Base-by-base conservation (phyloP, 2,888 invertebrate species). In the Rhodophaea formosa region DNA sequence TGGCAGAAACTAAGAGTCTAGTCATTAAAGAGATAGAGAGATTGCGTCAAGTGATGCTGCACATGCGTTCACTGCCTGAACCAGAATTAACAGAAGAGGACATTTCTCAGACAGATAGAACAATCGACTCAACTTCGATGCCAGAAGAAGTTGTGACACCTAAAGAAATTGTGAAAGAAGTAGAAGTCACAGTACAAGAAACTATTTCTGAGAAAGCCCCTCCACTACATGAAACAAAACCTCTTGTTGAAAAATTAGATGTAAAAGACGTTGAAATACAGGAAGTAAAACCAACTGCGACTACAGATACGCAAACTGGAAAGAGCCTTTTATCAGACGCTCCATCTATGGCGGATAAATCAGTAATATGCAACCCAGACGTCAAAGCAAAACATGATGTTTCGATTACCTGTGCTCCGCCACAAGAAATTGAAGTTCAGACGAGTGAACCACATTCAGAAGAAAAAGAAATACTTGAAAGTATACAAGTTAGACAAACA, bases 121-220 rank as follows among this genome's bases (percentile, higher is more conserved):
- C 95, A 7, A 92, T 95, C 51, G 94, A 94, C 79, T 95, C 95
- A 0, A 92, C 93, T 51, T 94, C 95, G 56, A 94, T 95, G 94
- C 95, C 95, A 1, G 94, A 95, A 77, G 95, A 95, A 81, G 92
- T 94, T 70, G 90, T 92, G 16, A 80, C 84, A 30, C 84, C 86
- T 10, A 80, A 80, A 69, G 79, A 81, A 63, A 66, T 62, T 17
- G 74, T 77, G 59, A 69, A 75, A 62, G 71, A 70, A 60, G 23
- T 5, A 23, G 69, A 67, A 39, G 58, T 69, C 14, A 59, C 62
- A 49, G 32, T 63, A 0, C 68, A 74, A 63, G 71, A 74, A 59
- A 67, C 70, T 59, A 6, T 61, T 15, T 43, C 59, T 8, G 64
- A 71, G 53, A 77, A 75, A 68, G 51, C 63, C 30, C 62, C 56